Evolutionary conservation across 2,888 invertebrate genomes (phyloP), one percentile per base, ranked within the genome.

Genomic region (Sisyra nigra): DNA sequence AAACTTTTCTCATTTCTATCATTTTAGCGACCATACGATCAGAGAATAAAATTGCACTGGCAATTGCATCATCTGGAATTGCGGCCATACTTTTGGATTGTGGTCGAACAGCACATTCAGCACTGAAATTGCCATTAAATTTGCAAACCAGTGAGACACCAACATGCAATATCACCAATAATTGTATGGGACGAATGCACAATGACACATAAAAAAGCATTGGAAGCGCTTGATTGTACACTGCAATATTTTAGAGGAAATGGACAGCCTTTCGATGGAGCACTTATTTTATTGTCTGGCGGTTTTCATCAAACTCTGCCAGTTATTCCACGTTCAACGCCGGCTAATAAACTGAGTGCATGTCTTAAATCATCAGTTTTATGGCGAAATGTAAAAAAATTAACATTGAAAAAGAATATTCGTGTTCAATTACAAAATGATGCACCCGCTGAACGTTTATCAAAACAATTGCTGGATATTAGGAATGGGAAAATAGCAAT

Each of bases 61-160:
- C 53, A 14, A 47, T 57, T 13, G 55, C 55, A 53, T 47, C 51
- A 18, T 51, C 55, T 9, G 57, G 58, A 6, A 59, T 60, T 30
- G 55, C 56, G 13, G 55, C 58, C 13, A 54, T 30, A 10, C 37
- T 37, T 11, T n/a, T 43, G 4, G 37, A 43, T 31, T 50, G 54
- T 17, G 56, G 55, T 5, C 39, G 50, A 43, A 57, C 54, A 24
- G 49, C 50, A 14, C 54, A 55, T 43, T 50, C 50, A 17, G 43
- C 45, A 8, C 52, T 55, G 29, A 52, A 53, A 36, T 41, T 50
- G 34, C 52, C 41, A 7, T 19, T 41, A 4, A 45, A 49, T 37
- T 24, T 48, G 8, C n/a, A 36, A 3, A 15, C 2, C 10, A 40
- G 30, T 8, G 45, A 47, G n/a, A 44, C 18, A 9, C 40, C 50